phyloP scores from a whole-genome alignment of 2,797 vertebrate species.

The Acomys russatus region DNA sequence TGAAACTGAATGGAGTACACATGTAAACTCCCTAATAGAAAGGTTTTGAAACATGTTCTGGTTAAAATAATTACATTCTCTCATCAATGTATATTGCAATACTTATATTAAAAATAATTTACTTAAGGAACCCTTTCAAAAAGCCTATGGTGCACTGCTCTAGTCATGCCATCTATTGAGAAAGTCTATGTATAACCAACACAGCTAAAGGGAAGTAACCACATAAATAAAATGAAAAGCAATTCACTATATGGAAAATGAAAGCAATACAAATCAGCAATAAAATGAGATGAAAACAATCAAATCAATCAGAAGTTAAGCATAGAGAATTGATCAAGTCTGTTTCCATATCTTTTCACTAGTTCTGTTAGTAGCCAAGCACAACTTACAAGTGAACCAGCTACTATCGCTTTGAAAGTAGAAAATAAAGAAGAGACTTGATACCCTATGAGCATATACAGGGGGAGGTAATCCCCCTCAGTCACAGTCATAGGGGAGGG shows the following conservation, averaged over 20 bases:
- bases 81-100: background rate
- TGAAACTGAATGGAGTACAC: background rate
- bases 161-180: background rate
- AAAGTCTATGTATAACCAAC: background rate
- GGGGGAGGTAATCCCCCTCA: too few relatives aligned
- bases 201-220: slow-evolving; percentile 47
- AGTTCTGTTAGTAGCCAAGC: background rate
- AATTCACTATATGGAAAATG: background rate
- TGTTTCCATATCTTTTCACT: slow-evolving; percentile 15
- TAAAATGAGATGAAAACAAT: slow-evolving; percentile 43
- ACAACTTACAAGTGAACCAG: slow-evolving; percentile 26
- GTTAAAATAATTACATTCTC: background rate
- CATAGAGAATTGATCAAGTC: slow-evolving; percentile 26
- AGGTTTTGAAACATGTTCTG: background rate
- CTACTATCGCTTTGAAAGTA: background rate
- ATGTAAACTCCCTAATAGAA: background rate
- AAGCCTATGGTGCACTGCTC: background rate
- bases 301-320: slow-evolving; percentile 31
- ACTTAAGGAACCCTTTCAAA: background rate
- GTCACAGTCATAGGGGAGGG: too few relatives aligned
- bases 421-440: background rate
- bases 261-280: slow-evolving; percentile 42
- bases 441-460: too few relatives aligned
- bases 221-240: slow-evolving; percentile 10
- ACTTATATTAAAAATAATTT: slow-evolving; percentile 39